These are phyloP conservation scores for Phaethornis superciliosus DNA, from an alignment of 2,113 vertebrate species.

Conservation along the genomic window DNA sequence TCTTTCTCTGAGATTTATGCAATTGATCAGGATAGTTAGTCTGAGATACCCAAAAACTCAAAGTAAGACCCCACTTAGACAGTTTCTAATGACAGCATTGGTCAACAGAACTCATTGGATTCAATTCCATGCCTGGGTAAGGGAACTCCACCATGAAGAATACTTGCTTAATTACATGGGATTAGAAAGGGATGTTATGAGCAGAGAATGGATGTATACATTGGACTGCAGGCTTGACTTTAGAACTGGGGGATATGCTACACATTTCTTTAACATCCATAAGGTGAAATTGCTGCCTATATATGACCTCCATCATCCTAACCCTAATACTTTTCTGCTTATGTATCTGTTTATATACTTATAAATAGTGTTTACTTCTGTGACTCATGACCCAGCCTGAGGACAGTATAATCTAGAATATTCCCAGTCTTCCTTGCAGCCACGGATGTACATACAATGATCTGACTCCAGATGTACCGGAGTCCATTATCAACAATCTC, in stretches of 20 bases:
- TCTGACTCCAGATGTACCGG: not conserved
- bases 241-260: not conserved
- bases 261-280: not conserved
- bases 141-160: not conserved
- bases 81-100: not conserved
- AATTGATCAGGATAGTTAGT: not conserved
- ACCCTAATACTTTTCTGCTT: not conserved
- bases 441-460: not conserved
- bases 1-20: not conserved
- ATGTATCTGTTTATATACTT: not conserved
- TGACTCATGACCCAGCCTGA: not conserved
- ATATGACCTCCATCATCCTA: not conserved
- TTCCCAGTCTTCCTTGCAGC: not conserved
- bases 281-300: not conserved
- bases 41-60: not conserved
- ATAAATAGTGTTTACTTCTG: not conserved
- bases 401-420: not conserved
- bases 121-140: rapidly evolving
- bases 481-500: not conserved
- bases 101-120: not conserved
- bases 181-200: not conserved
- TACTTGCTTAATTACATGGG: not conserved
- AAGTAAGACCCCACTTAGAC: not conserved
- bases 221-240: not conserved
- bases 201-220: not conserved